Percentiles rank a stretch among this genome's conserved stretches.
These are phyloP conservation scores for Apostichopus parvimensis DNA, from an alignment of 35 echinoderm and acorn worm species.

Conservation along the genomic window DNA sequence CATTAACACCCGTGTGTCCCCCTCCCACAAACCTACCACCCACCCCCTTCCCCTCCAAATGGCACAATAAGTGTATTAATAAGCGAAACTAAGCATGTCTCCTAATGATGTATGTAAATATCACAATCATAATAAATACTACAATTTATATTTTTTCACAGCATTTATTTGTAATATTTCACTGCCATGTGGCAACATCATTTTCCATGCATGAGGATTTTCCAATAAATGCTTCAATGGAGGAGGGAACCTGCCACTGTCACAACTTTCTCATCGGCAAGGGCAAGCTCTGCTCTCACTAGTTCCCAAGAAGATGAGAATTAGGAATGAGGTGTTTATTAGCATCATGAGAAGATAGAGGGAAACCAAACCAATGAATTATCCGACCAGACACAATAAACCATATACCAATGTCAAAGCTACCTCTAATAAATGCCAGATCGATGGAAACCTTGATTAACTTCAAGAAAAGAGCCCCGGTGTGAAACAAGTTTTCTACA, in stretches of 20 bases:
- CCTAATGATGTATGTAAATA: no score
- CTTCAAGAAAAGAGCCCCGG: constrained; percentile 1
- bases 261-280: no score
- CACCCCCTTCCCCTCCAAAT: no score
- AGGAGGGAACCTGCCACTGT: no score
- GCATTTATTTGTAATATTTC: not conserved
- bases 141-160: no score
- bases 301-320: not conserved
- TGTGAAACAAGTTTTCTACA: constrained; percentile 3
- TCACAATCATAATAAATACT: no score
- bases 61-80: no score
- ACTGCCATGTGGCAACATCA: not conserved
- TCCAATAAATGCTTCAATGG: not conserved
- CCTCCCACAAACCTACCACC: no score
- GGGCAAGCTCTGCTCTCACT: not conserved
- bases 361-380: constrained; percentile 13
- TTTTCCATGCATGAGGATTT: not conserved
- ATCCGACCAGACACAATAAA: constrained; percentile 1
- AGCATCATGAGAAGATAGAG: not conserved
- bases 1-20: no score
- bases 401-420: not conserved
- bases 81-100: no score
- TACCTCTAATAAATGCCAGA: not conserved
- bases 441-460: constrained; percentile 13
- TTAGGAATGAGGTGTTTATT: not conserved